These are phyloP conservation scores for Drosophila jambulina DNA, from an alignment of 1,140 invertebrate genomes.

Conservation along the genomic window DNA sequence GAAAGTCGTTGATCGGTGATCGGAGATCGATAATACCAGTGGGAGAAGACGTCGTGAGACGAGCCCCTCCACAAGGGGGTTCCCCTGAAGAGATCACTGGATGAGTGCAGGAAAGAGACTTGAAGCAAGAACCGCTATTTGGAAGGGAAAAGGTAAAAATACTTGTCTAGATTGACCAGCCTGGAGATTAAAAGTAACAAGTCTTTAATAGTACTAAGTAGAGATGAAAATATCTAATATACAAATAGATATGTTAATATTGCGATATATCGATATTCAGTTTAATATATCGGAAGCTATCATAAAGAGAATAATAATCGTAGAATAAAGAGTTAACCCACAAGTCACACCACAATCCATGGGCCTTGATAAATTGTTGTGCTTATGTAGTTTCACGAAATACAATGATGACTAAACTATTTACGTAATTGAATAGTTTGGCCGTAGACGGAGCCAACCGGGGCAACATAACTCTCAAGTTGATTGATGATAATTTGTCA, in stretches of 20 bases:
- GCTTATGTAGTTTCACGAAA: neutral
- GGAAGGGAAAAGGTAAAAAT: no score
- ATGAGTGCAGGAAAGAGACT: neutral
- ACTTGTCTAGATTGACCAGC: neutral
- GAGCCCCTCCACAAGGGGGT: constrained; percentile 16
- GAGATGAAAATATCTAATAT: no score
- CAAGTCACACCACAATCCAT: neutral
- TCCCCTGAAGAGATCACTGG: neutral
- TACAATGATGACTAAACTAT: constrained; percentile 20
- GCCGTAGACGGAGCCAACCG: constrained; percentile 9
- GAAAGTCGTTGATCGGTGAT: constrained; percentile 46
- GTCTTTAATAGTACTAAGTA: neutral
- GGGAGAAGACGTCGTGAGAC: constrained; percentile 14
- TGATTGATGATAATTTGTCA: constrained; percentile 83
- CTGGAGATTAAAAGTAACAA: neutral
- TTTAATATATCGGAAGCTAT: no score
- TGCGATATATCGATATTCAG: no score
- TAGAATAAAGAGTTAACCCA: neutral
- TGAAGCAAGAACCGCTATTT: no score
- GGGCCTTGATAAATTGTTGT: neutral
- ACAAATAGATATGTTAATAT: no score
- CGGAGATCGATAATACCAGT: constrained; percentile 22
- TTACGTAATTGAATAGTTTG: constrained; percentile 15
- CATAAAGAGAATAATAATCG: neutral
- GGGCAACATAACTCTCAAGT: constrained; percentile 35